Evolutionary conservation across 1,140 invertebrate species (phyloP).

Genomic region (Choristoneura fumiferana): DNA sequence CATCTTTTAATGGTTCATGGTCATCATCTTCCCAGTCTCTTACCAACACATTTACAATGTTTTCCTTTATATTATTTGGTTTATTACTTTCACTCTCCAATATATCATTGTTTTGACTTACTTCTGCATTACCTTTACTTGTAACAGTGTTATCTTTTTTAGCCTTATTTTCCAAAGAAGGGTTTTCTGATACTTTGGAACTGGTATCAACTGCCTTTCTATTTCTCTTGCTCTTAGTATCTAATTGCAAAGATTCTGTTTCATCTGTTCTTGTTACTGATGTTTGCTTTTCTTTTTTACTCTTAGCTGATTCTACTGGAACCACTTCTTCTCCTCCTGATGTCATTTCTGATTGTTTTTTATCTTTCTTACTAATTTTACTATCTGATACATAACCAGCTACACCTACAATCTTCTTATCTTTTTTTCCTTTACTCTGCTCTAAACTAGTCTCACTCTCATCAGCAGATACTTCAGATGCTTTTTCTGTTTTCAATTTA

Average conservation of each 20-base stretch:
- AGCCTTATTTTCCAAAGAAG: background rate
- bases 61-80: slow-evolving; percentile 38
- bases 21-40: slow-evolving; percentile 73
- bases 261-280: background rate
- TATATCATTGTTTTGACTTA: slow-evolving; percentile 13
- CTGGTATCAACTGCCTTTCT: background rate
- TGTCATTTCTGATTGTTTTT: background rate
- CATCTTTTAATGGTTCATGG: slow-evolving; percentile 45
- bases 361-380: slow-evolving; percentile 21
- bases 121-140: background rate
- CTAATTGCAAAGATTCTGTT: background rate
- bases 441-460: slow-evolving; percentile 2
- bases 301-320: background rate
- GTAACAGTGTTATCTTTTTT: background rate
- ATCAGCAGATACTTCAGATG: background rate
- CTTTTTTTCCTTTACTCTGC: slow-evolving; percentile 16
- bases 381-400: slow-evolving; percentile 4
- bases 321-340: background rate
- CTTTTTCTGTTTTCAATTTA: slow-evolving; percentile 25
- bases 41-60: slow-evolving; percentile 61
- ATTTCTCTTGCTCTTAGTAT: background rate
- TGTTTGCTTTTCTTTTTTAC: background rate
- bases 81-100: slow-evolving; percentile 24
- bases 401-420: background rate
- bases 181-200: background rate